phyloP scores from a whole-genome alignment of 53 echinoderm and acorn worm genomes.

The Arbacia lixula region DNA sequence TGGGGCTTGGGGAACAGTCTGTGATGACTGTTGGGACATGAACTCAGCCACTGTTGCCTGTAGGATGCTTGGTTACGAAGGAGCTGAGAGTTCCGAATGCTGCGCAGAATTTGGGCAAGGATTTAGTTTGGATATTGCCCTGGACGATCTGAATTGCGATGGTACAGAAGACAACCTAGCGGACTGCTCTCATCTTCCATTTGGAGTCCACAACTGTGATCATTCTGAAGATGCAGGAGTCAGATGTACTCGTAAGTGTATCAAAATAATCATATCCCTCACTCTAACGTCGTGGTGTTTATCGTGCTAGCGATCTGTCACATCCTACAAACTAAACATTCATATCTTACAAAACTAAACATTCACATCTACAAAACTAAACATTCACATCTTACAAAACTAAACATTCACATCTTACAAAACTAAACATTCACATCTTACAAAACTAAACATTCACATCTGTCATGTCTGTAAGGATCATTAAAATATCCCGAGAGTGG shows the following conservation, averaged over 20 bases:
- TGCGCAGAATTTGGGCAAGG: constrained; percentile 5
- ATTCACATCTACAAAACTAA: no score
- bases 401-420: no score
- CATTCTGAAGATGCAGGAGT: constrained; percentile 12
- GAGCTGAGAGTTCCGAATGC: not conserved
- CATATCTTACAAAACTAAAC: no score
- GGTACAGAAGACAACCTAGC: constrained; percentile 15
- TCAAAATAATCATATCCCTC: no score
- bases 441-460: no score
- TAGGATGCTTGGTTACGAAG: not conserved
- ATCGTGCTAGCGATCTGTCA: no score
- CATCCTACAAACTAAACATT: no score
- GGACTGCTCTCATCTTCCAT: not conserved
- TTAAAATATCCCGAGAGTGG: no score
- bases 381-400: no score
- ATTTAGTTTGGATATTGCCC: not conserved
- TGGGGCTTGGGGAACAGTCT: constrained; percentile 8
- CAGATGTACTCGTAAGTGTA: not conserved
- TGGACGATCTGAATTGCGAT: not conserved
- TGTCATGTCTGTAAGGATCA: no score
- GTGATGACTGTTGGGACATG: constrained; percentile 16
- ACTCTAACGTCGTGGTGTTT: no score
- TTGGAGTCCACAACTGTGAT: not conserved
- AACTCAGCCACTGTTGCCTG: not conserved
- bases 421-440: no score